Evolutionary conservation across 2,888 invertebrate species (phyloP), one percentile per base, ranked within the genome.

Genomic region (Synergus gifuensis): DNA sequence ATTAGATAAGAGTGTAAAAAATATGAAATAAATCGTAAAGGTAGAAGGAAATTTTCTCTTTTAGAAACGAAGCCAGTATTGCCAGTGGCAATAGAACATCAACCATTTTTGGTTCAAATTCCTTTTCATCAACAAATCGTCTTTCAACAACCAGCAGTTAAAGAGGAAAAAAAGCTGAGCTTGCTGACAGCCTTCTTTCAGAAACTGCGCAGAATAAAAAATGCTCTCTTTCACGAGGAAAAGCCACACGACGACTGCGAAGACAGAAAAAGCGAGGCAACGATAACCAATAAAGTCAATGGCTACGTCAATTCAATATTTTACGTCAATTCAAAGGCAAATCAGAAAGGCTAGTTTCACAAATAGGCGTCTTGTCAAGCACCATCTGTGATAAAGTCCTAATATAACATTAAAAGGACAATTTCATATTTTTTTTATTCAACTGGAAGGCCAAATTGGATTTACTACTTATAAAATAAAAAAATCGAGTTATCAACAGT

Each of bases 121-220:
- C 90, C 90, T 5, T 76, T 87, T 22, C 86, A 87, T 18, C 89
- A 89, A 73, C 85, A 87, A 76, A 88, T 89, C 73, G 83, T 89
- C 42, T 49, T 88, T 22, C 88, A 88, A 18, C 80, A 86, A 9
- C 86, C 86, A n/a, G 79, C 85, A 3, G 66, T 79, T 40, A 79
- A 86, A 78, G 82, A 87, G 76, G 86, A 88, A 7, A 73, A 81
- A 22, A 82, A 84, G 14, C 36, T 78, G 7, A 81, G 84, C 77
- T 86, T 88, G 40, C 62, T 90, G 14, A 69, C 81, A 44, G 78
- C 84, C 2, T 85, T 90, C 16, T 82, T 90, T 7, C 82, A 85
- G 80, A 88, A 87, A 83, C 58, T 90, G 7, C 79, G 80, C 0
- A 62, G 82, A 16, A 80, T 89, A 7, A 89, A 87, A 79, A 88